Base-by-base conservation (phyloP, 2,113 vertebrate species). In the Hemiprocne comata region DNA sequence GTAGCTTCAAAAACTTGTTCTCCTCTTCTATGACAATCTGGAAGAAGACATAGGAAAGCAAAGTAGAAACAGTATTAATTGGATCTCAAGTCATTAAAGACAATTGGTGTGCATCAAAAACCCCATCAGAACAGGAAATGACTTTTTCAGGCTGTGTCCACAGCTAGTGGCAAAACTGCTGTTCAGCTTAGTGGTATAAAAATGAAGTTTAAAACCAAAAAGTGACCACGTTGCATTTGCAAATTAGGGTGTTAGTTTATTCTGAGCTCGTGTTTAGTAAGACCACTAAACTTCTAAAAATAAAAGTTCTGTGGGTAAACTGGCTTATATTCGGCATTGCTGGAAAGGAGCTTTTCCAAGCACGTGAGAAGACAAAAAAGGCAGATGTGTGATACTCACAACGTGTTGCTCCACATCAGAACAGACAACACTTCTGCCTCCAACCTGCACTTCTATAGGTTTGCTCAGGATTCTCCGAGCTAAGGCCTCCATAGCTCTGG, bases 1-100 rank as follows among this genome's bases (percentile, higher is more conserved):
- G 97, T 66, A 99, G 97, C 97, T 99, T 99, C 97, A 99, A 93
- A 96, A 99, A 99, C 95, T 99, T 99, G 90, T 99, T 99, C 60
- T 99, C 99, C 96, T 99, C 99, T 54, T 99, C 99, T 85, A 99
- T 99, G 58, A 99, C 99, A 97, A 99, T 98, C 99, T 99, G 73
- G 79, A 96, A 94, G 85, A 64, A 62, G 87, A 77, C 31, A 72
- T 13, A n/a, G 11, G 96, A 91, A 93, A 96, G 20, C 64, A 36
- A 92, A 92, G 46, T 3, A 75, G 18, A 62, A 60, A 69, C 17
- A 73, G 16, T 46, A 4, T 36, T 85, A 94, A 42, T 71, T 65
- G 4, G 36, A 81, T 70, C 60, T 46, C 53, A 29, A 51, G 38
- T 19, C 23, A 84, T 34, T 74, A 42, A 80, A 87, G 16, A 74